A percentile compares a stretch with the other conserved stretches of the same genome.
Conservation (phyloP, 2,888 invertebrate species). For the Bruchidius siliquastri region DNA sequence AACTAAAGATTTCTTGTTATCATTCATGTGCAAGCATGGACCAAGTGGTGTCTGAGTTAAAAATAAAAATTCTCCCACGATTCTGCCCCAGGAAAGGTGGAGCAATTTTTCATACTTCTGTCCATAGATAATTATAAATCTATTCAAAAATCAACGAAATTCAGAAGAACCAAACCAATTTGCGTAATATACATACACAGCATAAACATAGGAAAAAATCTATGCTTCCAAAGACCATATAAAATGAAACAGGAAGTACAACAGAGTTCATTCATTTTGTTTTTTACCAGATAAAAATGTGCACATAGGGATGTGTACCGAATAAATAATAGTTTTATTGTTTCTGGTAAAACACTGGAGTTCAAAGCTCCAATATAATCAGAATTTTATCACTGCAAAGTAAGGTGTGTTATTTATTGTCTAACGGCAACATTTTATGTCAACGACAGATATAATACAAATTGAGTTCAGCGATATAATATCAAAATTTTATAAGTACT, state of each 20-base stretch:
- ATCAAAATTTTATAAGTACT: not conserved
- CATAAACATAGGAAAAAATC: too few species aligned
- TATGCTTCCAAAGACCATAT: not conserved
- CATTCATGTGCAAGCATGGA: too few species aligned
- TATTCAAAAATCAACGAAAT: too few species aligned
- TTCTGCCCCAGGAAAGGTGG: too few species aligned
- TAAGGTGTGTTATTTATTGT: not conserved
- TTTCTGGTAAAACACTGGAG: not conserved
- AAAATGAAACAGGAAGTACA: not conserved
- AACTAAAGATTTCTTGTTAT: too few species aligned
- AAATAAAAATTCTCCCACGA: too few species aligned
- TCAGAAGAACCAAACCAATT: too few species aligned
- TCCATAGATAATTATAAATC: too few species aligned
- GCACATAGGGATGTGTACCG: not conserved
- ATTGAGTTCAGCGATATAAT: not conserved
- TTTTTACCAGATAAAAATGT: not conserved
- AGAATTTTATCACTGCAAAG: not conserved
- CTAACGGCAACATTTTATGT: not conserved
- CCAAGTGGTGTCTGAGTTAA: too few species aligned
- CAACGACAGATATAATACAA: not conserved
- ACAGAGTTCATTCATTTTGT: not conserved
- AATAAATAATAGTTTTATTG: not conserved
- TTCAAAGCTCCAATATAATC: not conserved
- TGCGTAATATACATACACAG: too few species aligned
- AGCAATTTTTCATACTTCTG: too few species aligned